These are phyloP conservation scores for Seira musarum DNA, from an alignment of 2,888 invertebrate genomes.

Conservation along the genomic window DNA sequence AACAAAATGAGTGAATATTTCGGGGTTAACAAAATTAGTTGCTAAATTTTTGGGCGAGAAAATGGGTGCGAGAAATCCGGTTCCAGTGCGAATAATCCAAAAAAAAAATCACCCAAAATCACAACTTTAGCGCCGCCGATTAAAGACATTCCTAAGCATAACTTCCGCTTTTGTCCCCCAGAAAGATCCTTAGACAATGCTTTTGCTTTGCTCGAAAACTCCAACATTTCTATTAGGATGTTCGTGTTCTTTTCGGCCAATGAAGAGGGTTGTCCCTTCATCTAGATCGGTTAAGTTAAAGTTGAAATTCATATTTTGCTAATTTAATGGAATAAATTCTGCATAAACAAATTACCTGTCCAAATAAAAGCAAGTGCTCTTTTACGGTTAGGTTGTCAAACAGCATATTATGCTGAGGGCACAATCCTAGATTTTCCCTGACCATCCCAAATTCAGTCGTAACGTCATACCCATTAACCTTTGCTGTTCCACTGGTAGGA, in stretches of 20 bases:
- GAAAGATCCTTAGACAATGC: conserved; percentile 80
- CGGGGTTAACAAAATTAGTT: no score
- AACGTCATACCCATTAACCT: conserved; percentile 82
- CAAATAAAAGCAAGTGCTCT: conserved; percentile 90
- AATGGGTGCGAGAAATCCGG: no score
- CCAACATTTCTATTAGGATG: conserved; percentile 77
- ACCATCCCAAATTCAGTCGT: conserved; percentile 78
- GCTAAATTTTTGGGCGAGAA: no score
- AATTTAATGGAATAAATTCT: conserved; percentile 11
- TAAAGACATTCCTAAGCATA: conserved; percentile 89
- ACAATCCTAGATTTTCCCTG: conserved; percentile 85
- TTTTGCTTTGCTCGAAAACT: conserved; percentile 78
- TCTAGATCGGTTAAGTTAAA: conserved; percentile 72
- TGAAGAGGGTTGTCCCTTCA: conserved; percentile 77
- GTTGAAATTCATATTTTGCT: conserved; percentile 9
- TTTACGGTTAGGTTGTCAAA: conserved; percentile 86
- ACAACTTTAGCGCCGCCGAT: conserved; percentile 80
- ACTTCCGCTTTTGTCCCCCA: conserved; percentile 92
- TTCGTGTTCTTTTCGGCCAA: conserved; percentile 75
- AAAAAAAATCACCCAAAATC: no score
- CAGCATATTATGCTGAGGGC: conserved; percentile 91
- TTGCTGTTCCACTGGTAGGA: conserved; percentile 81
- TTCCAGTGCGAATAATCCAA: no score
- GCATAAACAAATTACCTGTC: conserved; percentile 77
- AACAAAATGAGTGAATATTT: conserved; percentile 75